Evolutionary conservation across 2,888 invertebrate species (phyloP).

Genomic region (Ernsta delagoae): DNA sequence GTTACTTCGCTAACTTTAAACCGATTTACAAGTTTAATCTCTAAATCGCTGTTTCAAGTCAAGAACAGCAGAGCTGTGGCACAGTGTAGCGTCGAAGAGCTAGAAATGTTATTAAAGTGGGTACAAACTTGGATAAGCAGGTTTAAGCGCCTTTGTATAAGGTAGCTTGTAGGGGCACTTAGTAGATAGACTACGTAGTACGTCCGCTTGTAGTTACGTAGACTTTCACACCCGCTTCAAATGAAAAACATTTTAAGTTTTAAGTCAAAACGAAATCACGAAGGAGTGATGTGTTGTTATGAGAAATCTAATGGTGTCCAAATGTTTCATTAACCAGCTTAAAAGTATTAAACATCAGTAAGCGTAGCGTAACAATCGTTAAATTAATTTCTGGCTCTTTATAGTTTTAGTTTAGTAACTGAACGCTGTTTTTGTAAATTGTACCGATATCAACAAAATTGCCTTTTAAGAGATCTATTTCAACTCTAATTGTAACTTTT

Average conservation of each 20-base stretch:
- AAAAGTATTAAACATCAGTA: too few relatives aligned
- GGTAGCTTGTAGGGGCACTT: not conserved
- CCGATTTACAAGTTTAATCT: not conserved
- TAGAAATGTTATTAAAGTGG: not conserved
- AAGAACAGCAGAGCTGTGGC: not conserved
- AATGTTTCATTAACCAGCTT: too few relatives aligned
- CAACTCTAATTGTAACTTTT: too few relatives aligned
- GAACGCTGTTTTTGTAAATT: too few relatives aligned
- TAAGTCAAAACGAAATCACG: not conserved
- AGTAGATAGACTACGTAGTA: too few relatives aligned
- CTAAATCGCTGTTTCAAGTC: not conserved
- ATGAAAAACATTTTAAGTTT: not conserved
- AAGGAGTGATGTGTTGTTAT: not conserved
- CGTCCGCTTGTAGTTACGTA: not conserved
- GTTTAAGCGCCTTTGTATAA: not conserved
- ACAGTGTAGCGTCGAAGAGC: not conserved
- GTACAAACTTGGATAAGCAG: slow-evolving; percentile 2
- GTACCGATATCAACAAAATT: too few relatives aligned
- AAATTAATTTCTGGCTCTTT: too few relatives aligned
- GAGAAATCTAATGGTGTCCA: not conserved
- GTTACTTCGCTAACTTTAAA: not conserved
- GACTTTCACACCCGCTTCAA: not conserved
- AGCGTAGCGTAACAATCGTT: too few relatives aligned
- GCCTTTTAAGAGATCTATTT: too few relatives aligned
- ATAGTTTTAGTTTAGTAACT: too few relatives aligned